Conservation (phyloP, 64 coral and sea anemone species). For the Stichodactyla mertensii region DNA sequence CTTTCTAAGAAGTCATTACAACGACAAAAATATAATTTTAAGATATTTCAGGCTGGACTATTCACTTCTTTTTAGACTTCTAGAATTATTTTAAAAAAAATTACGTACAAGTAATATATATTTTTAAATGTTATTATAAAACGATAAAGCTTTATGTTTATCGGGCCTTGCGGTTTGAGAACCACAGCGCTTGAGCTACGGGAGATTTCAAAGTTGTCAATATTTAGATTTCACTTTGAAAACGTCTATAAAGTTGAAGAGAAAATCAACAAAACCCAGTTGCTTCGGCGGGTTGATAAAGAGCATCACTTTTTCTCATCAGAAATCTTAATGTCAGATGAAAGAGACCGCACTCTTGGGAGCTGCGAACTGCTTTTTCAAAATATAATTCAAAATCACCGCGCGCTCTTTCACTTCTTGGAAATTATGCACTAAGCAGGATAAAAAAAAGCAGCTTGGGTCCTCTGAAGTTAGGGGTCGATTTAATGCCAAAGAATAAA, state of each 20-base stretch:
- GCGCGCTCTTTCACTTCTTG: neutral
- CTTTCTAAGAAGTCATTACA: neutral
- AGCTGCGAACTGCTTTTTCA: slow-evolving; percentile 24
- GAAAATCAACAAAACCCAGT: slow-evolving; percentile 37
- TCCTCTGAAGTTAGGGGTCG: neutral
- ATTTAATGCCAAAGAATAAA: neutral
- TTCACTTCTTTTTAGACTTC: neutral
- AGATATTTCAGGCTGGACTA: neutral
- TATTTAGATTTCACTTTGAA: slow-evolving; percentile 52
- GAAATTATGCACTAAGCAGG: neutral
- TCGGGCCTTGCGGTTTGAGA: neutral
- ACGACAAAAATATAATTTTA: neutral
- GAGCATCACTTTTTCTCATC: slow-evolving; percentile 96
- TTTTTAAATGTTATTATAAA: neutral
- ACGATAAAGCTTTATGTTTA: neutral
- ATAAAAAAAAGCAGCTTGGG: neutral
- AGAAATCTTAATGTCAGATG: slow-evolving; percentile 66
- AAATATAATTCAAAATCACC: slow-evolving; percentile 36
- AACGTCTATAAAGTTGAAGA: slow-evolving; percentile 50
- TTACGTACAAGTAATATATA: neutral
- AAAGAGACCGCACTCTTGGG: slow-evolving; percentile 65
- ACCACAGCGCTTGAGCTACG: neutral
- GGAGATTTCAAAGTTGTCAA: slow-evolving; percentile 38
- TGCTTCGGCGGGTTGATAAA: slow-evolving; percentile 24
- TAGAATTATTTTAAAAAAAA: neutral